These are phyloP conservation scores for Lagopus leucura DNA, from an alignment of 2,113 vertebrate species.

Conservation along the genomic window DNA sequence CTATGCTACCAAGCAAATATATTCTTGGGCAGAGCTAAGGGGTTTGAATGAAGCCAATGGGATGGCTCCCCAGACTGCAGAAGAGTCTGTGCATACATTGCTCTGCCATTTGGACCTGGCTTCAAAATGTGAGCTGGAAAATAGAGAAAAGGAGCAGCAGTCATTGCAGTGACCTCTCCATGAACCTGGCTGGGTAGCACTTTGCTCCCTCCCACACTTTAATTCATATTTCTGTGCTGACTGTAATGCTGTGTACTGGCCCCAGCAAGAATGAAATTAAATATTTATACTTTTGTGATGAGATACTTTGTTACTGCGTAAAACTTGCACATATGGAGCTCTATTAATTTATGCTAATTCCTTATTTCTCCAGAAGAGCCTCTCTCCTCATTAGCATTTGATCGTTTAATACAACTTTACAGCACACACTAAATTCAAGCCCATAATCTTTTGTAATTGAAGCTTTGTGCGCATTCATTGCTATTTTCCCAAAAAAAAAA, in stretches of 20 bases:
- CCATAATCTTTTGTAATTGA: slow-evolving; percentile 66
- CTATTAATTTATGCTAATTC: slow-evolving; percentile 75
- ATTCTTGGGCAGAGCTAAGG: neutral
- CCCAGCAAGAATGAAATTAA: slow-evolving; percentile 67
- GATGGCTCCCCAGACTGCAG: neutral
- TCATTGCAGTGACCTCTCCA: neutral
- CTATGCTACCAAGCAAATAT: neutral
- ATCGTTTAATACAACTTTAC: slow-evolving; percentile 62
- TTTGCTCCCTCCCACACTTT: neutral
- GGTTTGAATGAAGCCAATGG: neutral
- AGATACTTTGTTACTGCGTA: slow-evolving; percentile 69
- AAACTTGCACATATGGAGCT: slow-evolving; percentile 62
- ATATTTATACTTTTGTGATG: slow-evolving; percentile 74
- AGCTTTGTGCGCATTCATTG: slow-evolving; percentile 10
- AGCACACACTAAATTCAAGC: slow-evolving; percentile 45
- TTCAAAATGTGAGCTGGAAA: neutral
- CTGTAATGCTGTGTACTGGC: slow-evolving; percentile 46
- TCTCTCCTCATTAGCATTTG: slow-evolving; percentile 65
- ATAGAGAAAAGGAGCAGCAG: neutral
- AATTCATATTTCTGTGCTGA: slow-evolving; percentile 50
- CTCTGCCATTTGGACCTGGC: slow-evolving; percentile 10
- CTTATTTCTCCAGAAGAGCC: slow-evolving; percentile 50
- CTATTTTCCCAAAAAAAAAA: neutral
- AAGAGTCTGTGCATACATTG: neutral
- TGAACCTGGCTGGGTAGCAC: neutral